Evolutionary conservation across 2,797 vertebrate genomes (phyloP).

Genomic region (Lates japonicus): DNA sequence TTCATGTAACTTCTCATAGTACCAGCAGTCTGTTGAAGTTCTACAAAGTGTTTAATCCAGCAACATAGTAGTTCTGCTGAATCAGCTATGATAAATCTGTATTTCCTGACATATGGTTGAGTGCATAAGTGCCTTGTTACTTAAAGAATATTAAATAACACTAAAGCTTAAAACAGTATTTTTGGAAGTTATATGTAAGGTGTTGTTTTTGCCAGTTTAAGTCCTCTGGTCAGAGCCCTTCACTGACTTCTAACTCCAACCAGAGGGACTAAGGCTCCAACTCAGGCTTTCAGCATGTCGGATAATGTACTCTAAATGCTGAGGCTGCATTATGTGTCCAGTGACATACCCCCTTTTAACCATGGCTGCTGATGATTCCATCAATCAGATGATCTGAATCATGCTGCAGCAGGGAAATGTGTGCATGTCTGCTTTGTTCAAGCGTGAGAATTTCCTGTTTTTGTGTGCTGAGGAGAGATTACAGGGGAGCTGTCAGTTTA

Average conservation of each 20-base stretch:
- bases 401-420: conserved; percentile 2
- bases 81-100: background rate
- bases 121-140: background rate
- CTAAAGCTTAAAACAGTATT: background rate
- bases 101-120: too few relatives aligned
- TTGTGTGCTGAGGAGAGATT: background rate
- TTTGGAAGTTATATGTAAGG: background rate
- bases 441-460: conserved; percentile 26
- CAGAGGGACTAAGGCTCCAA: conserved; percentile 15
- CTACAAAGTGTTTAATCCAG: too few relatives aligned
- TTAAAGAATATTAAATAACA: background rate
- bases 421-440: background rate
- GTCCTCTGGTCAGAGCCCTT: background rate
- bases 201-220: background rate
- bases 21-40: background rate
- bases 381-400: conserved; percentile 32
- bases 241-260: conserved; percentile 6
- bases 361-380: conserved; percentile 20
- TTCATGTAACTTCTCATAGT: background rate
- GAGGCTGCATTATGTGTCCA: conserved; percentile 49
- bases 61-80: too few relatives aligned
- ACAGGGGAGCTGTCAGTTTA: background rate
- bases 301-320: conserved; percentile 58
- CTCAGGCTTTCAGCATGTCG: conserved; percentile 39
- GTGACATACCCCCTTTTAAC: conserved; percentile 44